These are phyloP conservation scores for Papilio polytes DNA, from an alignment of 1,140 invertebrate species.

Conservation along the genomic window DNA sequence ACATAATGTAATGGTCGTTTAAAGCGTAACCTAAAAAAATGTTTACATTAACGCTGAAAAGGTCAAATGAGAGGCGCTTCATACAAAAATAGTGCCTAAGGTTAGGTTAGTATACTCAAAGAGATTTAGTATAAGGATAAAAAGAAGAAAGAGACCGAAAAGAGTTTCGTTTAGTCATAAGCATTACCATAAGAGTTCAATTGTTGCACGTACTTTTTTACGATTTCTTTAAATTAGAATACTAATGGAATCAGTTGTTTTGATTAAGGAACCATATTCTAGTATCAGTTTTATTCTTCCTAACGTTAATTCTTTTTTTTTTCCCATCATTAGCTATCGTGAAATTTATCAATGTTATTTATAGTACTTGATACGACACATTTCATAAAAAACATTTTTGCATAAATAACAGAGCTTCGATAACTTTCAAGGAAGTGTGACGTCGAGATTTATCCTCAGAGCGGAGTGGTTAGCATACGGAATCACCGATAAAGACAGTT, in stretches of 20 bases:
- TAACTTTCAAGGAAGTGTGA: slow-evolving; percentile 2
- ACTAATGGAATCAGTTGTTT: not conserved
- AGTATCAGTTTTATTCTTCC: not conserved
- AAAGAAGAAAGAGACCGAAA: not conserved
- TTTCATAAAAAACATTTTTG: not conserved
- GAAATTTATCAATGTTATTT: not conserved
- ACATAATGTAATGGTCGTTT: slow-evolving; percentile 27
- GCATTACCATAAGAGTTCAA: not conserved
- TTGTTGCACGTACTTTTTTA: not conserved
- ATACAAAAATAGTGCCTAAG: slow-evolving; percentile 9
- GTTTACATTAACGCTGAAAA: slow-evolving; percentile 22
- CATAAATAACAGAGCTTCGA: not conserved
- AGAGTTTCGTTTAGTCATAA: not conserved
- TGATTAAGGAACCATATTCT: not conserved
- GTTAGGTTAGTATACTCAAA: not conserved
- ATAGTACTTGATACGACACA: not conserved
- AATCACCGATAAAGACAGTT: slow-evolving; percentile 55
- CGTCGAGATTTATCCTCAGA: slow-evolving; percentile 27
- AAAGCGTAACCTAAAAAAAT: slow-evolving; percentile 10
- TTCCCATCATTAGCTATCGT: not conserved
- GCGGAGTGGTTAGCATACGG: slow-evolving; percentile 41
- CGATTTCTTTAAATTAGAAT: not conserved
- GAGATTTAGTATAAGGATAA: slow-evolving; percentile 6
- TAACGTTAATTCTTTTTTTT: not conserved
- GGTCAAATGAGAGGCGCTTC: not conserved